Evolutionary conservation across 2,888 invertebrate genomes (phyloP).

Genomic region (Andricus quercusramuli): DNA sequence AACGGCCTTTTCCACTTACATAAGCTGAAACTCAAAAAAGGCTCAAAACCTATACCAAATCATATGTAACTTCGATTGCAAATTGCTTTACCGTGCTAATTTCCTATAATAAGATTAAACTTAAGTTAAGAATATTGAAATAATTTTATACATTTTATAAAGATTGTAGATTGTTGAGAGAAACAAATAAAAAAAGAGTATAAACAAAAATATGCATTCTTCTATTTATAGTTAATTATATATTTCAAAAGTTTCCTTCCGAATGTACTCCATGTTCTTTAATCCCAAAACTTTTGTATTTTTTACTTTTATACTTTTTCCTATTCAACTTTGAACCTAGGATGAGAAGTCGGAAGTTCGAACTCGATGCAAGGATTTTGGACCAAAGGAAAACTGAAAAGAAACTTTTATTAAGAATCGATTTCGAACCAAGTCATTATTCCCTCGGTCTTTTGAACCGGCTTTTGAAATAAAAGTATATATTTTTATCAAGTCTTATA

Average conservation of each 20-base stretch:
- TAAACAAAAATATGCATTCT: background rate
- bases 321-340: constrained; percentile 3
- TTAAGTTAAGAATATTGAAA: background rate
- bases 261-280: constrained; percentile 11
- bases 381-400: background rate
- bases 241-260: background rate
- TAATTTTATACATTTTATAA: no score
- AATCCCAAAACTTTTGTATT: background rate
- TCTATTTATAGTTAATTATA: background rate
- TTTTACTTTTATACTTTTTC: constrained; percentile 11
- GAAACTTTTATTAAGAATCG: constrained; percentile 44
- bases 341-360: constrained; percentile 22
- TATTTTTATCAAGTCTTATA: constrained; percentile 29
- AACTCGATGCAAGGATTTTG: constrained; percentile 26
- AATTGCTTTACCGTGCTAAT: constrained; percentile 20
- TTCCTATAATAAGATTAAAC: background rate
- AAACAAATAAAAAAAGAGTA: background rate
- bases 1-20: constrained; percentile 23
- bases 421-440: constrained; percentile 34
- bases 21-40: constrained; percentile 3
- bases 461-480: constrained; percentile 28
- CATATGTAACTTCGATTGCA: constrained; percentile 4
- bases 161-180: no score
- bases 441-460: constrained; percentile 1
- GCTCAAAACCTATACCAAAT: constrained; percentile 3